Evolutionary conservation across 1,140 invertebrate genomes (phyloP).

Genomic region (Alviniconcha marisindica): DNA sequence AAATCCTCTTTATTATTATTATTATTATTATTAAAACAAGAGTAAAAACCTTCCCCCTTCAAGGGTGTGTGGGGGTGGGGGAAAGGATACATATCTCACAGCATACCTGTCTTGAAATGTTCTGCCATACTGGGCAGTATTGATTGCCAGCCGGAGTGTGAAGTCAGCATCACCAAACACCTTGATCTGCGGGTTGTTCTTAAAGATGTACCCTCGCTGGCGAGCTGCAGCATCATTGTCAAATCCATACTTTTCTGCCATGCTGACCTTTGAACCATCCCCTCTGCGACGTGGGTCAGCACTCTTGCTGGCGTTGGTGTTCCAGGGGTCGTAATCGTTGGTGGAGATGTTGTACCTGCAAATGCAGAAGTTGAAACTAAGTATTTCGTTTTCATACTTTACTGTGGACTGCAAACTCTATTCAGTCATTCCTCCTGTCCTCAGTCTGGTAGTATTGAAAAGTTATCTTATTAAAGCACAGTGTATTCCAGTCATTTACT

Average conservation of each 20-base stretch:
- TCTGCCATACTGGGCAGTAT: slow-evolving; percentile 74
- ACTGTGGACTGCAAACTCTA: too few species aligned
- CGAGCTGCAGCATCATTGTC: slow-evolving; percentile 49
- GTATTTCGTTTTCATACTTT: background rate
- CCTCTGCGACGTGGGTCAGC: slow-evolving; percentile 39
- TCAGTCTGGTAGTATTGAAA: too few species aligned
- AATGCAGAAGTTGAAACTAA: background rate
- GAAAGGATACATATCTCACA: too few species aligned
- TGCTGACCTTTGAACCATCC: slow-evolving; percentile 53
- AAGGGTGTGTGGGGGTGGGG: too few species aligned
- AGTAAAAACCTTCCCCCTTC: too few species aligned
- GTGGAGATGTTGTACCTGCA: slow-evolving; percentile 76
- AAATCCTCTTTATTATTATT: too few species aligned
- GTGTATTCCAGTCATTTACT: too few species aligned
- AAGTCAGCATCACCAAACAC: slow-evolving; percentile 70
- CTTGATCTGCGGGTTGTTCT: slow-evolving; percentile 72
- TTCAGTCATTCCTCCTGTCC: too few species aligned
- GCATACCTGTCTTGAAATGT: slow-evolving; percentile 74
- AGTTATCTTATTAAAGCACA: too few species aligned
- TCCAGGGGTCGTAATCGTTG: slow-evolving; percentile 71
- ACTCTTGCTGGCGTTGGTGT: slow-evolving; percentile 54
- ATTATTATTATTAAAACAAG: too few species aligned
- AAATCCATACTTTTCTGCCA: slow-evolving; percentile 64
- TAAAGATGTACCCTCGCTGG: slow-evolving; percentile 69
- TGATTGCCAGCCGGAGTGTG: slow-evolving; percentile 67